Percentiles rank a stretch among this genome's conserved stretches.
Conservation (phyloP, 2,797 vertebrate genomes). For the Clarias platycephalus region DNA sequence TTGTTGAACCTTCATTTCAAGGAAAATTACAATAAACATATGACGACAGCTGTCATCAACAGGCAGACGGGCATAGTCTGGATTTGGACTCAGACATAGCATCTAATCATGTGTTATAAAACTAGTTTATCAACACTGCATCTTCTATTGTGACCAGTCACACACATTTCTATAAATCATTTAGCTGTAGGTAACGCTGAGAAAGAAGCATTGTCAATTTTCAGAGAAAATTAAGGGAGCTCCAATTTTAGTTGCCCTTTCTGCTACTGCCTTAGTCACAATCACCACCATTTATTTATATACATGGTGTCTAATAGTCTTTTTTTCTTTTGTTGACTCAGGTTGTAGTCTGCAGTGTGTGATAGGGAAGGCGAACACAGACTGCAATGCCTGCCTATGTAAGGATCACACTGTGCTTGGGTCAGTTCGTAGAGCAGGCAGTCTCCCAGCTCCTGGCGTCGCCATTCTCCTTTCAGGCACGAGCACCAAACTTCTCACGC, state of each 20-base stretch:
- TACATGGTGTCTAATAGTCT: no score
- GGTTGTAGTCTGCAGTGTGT: slow-evolving; percentile 84
- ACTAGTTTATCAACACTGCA: no score
- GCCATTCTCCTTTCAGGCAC: slow-evolving; percentile 72
- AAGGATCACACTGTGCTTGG: slow-evolving; percentile 76
- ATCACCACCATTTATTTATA: neutral
- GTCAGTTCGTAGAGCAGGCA: slow-evolving; percentile 81
- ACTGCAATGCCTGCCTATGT: slow-evolving; percentile 89
- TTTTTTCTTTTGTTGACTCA: slow-evolving; percentile 55
- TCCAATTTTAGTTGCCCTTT: neutral
- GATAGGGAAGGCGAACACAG: slow-evolving; percentile 83
- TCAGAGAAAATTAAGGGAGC: neutral
- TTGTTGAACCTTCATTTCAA: no score
- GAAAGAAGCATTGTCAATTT: neutral
- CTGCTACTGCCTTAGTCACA: neutral
- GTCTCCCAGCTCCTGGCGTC: slow-evolving; percentile 75
- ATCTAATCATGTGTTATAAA: neutral
- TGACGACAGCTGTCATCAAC: neutral
- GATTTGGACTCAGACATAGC: neutral
- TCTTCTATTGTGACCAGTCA: neutral
- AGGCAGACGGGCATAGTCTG: neutral
- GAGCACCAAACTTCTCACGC: slow-evolving; percentile 79
- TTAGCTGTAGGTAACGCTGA: neutral
- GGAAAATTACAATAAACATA: neutral
- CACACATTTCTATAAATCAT: neutral